Evolutionary conservation across 2,888 invertebrate species (phyloP).

Genomic region (Loripinus fragilis): DNA sequence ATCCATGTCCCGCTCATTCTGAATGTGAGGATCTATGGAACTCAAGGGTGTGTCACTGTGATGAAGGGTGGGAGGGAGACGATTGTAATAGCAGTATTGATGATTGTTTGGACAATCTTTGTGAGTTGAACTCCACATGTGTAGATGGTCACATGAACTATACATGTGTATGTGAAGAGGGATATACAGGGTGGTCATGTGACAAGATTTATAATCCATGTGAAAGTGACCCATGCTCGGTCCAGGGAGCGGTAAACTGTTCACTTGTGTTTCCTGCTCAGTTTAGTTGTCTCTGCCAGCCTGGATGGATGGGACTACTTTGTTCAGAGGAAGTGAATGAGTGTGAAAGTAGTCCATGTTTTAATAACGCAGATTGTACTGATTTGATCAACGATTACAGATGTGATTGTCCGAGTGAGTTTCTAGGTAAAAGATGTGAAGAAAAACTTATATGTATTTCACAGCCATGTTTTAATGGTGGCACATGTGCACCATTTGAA

Average conservation of each 20-base stretch:
- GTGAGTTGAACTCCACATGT: conserved; percentile 68
- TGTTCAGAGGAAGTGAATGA: conserved; percentile 67
- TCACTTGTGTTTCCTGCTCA: conserved; percentile 59
- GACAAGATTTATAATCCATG: conserved; percentile 67
- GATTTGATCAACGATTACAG: conserved; percentile 63
- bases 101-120: conserved; percentile 67
- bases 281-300: conserved; percentile 71
- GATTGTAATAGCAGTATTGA: conserved; percentile 71
- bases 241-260: conserved; percentile 66
- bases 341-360: conserved; percentile 68
- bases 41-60: conserved; percentile 71
- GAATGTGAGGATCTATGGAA: conserved; percentile 78
- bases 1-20: conserved; percentile 73
- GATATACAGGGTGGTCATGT: conserved; percentile 70
- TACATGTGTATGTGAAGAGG: conserved; percentile 65
- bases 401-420: conserved; percentile 65
- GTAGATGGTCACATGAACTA: conserved; percentile 69
- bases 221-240: conserved; percentile 67
- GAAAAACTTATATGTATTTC: conserved; percentile 68
- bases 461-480: conserved; percentile 77
- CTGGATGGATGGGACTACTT: conserved; percentile 74
- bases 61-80: conserved; percentile 76
- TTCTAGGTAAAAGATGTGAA: conserved; percentile 73
- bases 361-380: conserved; percentile 64
- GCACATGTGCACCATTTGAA: conserved; percentile 63